Evolutionary conservation across 2,888 invertebrate species (phyloP), one percentile per base, ranked within the genome.

Genomic region (Julus scanicus): DNA sequence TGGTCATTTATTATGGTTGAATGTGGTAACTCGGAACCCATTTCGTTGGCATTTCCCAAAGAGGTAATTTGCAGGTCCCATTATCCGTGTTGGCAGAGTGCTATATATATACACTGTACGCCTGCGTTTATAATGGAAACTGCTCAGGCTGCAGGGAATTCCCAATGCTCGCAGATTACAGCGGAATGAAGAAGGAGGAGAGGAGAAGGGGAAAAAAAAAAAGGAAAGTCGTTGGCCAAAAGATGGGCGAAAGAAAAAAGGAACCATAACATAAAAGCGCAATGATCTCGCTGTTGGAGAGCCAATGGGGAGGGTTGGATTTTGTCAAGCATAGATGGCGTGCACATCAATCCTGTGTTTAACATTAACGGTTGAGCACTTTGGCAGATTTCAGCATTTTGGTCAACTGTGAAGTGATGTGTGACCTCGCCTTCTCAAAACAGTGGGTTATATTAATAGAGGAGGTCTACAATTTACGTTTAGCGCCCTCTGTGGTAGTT

Each of bases 51-150:
- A 87, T 63, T 87, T 87, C 87, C 87, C 87, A 87, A 80, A 63
- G 87, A 87, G 87, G 87, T 87, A 87, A 87, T 87, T 87, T 87
- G 87, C 87, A 40, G 87, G 20, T 48, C 44, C 80, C 87, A 87
- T 87, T 87, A 87, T 87, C 57, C 40, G 40, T 49, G 48, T 44
- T 85, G 85, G 44, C 85, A 85, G 49, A 85, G 80, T 80, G 80
- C 80, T 80, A 80, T 80, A 80, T 71, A 63, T 71, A 80, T 37
- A 80, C 80, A 37, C 80, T 80, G 80, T 29, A 13, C 37, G 37
- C 80, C 80, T 13, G 37, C 80, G 37, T 37, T 80, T 80, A 80
- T 80, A 80, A 80, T 80, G 80, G 80, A 80, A 80, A 80, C 80
- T 80, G 44, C 44, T 44, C 44, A 44, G 44, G 44, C 44, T 44